phyloP scores from a whole-genome alignment of 1,140 invertebrate genomes.

The Drosophila nikananu region DNA sequence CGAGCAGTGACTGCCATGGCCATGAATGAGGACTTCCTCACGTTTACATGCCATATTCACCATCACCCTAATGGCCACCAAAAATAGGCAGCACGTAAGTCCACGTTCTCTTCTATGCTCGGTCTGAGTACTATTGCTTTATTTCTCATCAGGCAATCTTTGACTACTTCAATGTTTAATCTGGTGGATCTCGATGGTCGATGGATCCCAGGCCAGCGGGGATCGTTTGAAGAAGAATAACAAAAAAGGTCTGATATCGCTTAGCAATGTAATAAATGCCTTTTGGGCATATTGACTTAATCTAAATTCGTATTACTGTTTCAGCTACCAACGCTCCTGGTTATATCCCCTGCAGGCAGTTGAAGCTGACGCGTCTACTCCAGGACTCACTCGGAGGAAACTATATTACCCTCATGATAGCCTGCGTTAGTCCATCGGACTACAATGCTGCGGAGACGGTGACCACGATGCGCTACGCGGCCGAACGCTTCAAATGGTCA shows the following conservation, averaged over 20 bases:
- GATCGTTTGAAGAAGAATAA: conserved; percentile 97
- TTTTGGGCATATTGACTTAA: conserved; percentile 77
- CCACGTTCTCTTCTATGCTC: neutral
- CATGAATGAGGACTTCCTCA: conserved; percentile 96
- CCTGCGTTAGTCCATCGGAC: conserved; percentile 96
- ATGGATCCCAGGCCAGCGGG: conserved; percentile 95
- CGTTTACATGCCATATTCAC: conserved; percentile 97
- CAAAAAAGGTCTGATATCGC: conserved; percentile 94
- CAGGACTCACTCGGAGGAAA: conserved; percentile 97
- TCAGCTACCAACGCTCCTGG: conserved; percentile 86
- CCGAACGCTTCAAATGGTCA: conserved; percentile 94
- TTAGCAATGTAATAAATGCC: conserved; percentile 97
- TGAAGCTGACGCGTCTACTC: conserved; percentile 95
- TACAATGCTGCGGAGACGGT: conserved; percentile 95
- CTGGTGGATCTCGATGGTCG: conserved; percentile 96
- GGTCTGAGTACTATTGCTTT: neutral
- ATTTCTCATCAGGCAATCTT: conserved; percentile 87
- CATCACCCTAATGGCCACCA: conserved; percentile 90
- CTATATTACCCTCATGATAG: conserved; percentile 96
- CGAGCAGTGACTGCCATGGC: conserved; percentile 95
- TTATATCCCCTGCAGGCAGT: conserved; percentile 95
- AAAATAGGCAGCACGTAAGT: conserved; percentile 88
- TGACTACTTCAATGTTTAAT: conserved; percentile 92
- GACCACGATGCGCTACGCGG: conserved; percentile 96
- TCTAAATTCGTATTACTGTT: neutral